Conservation (phyloP, 2,888 invertebrate species). For the Agapostemon virescens region DNA sequence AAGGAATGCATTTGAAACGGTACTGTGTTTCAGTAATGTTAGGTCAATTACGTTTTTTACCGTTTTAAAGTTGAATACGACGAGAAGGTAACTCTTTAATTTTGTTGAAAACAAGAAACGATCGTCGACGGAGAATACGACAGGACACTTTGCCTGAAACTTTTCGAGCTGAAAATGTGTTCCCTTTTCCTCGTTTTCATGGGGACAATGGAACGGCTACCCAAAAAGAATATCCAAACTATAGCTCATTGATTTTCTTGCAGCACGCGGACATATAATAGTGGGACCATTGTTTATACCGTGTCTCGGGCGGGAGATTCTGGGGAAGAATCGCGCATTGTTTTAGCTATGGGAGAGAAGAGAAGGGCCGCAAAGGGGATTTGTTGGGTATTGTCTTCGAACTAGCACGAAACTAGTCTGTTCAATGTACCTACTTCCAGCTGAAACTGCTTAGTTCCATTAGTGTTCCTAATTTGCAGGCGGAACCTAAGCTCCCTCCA, state of each 20-base stretch:
- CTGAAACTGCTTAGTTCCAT: slow-evolving; percentile 68
- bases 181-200: neutral
- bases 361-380: slow-evolving; percentile 63
- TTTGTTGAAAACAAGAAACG: neutral
- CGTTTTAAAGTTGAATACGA: too few species aligned
- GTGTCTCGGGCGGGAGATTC: slow-evolving; percentile 65
- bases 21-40: too few species aligned
- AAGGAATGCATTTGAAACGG: too few species aligned
- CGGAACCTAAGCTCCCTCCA: slow-evolving; percentile 22
- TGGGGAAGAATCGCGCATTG: slow-evolving; percentile 67
- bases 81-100: neutral
- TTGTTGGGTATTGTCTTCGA: slow-evolving; percentile 68
- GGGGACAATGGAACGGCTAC: slow-evolving; percentile 48
- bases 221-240: slow-evolving; percentile 59
- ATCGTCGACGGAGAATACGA: neutral
- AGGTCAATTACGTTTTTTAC: too few species aligned
- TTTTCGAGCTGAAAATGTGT: slow-evolving; percentile 19
- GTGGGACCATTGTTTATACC: slow-evolving; percentile 60
- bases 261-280: slow-evolving; percentile 49
- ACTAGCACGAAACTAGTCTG: slow-evolving; percentile 63
- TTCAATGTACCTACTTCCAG: slow-evolving; percentile 59
- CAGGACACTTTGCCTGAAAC: slow-evolving; percentile 8
- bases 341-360: slow-evolving; percentile 57
- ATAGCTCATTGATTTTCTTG: slow-evolving; percentile 61
- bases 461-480: slow-evolving; percentile 52